A percentile compares a stretch with the other conserved stretches of the same genome.
phyloP scores from a whole-genome alignment of 2,113 vertebrate species.

The Xiphorhynchus elegans region DNA sequence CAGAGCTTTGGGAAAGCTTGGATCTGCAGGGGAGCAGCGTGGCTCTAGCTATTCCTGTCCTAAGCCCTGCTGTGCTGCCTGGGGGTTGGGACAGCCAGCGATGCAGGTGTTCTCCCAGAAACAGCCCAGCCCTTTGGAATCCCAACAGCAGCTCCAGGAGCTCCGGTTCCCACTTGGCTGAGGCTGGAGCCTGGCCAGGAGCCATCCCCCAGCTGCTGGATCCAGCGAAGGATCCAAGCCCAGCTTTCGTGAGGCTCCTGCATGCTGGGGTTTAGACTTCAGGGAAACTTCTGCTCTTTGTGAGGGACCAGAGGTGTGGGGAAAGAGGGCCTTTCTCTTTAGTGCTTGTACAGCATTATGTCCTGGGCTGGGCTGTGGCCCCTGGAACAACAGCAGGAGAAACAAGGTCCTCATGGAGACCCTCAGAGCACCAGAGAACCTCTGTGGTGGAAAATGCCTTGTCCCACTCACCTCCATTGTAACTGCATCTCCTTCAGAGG shows the following conservation, averaged over 20 bases:
- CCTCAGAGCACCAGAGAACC: background rate
- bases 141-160: background rate
- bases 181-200: background rate
- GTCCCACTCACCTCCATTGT: accelerated
- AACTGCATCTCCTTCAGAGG: background rate
- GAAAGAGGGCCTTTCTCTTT: background rate
- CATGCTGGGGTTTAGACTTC: background rate
- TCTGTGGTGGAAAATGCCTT: background rate
- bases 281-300: background rate
- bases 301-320: background rate
- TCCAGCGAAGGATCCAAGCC: background rate
- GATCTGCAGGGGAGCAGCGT: background rate
- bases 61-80: background rate
- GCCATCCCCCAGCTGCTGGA: background rate
- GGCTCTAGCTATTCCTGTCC: background rate
- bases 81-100: background rate
- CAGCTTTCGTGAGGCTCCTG: background rate
- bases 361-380: background rate
- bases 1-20: background rate
- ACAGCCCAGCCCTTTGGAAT: background rate
- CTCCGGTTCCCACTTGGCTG: background rate
- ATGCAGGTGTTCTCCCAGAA: background rate
- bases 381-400: background rate
- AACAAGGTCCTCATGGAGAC: background rate
- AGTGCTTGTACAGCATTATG: background rate